Percentiles rank a stretch among this genome's conserved stretches.
Evolutionary conservation across 2,797 vertebrate species (phyloP).

Genomic region (Scyliorhinus canicula): DNA sequence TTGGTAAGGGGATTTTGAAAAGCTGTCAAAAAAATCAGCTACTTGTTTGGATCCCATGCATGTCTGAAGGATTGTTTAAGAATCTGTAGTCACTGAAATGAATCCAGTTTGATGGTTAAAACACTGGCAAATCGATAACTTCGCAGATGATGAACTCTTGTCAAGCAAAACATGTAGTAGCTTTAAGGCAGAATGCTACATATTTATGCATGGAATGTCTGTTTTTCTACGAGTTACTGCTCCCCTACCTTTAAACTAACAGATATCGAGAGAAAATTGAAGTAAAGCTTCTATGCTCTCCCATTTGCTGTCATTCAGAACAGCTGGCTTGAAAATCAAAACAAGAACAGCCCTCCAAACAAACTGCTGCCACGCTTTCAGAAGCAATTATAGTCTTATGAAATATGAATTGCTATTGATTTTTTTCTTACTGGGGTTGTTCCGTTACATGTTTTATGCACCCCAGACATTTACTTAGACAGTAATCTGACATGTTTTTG

Average conservation of each 20-base stretch:
- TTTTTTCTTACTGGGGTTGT: slow-evolving; percentile 68
- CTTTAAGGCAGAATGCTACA: slow-evolving; percentile 62
- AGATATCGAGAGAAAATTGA: slow-evolving; percentile 41
- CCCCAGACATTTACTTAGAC: slow-evolving; percentile 69
- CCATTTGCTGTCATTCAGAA: slow-evolving; percentile 46
- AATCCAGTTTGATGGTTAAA: slow-evolving; percentile 71
- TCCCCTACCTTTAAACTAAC: slow-evolving; percentile 49
- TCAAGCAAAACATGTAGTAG: slow-evolving; percentile 53
- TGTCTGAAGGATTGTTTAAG: slow-evolving; percentile 68
- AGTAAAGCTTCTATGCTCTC: slow-evolving; percentile 22
- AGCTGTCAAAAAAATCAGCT: slow-evolving; percentile 51
- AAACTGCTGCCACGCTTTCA: slow-evolving; percentile 58
- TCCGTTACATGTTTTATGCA: slow-evolving; percentile 61
- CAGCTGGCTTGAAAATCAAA: slow-evolving; percentile 41
- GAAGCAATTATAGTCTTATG: slow-evolving; percentile 74
- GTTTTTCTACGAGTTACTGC: slow-evolving; percentile 61
- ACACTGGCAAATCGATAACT: slow-evolving; percentile 72
- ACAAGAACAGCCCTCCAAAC: slow-evolving; percentile 43
- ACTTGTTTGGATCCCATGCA: slow-evolving; percentile 50
- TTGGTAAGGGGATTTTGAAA: slow-evolving; percentile 45
- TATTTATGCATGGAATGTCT: slow-evolving; percentile 38
- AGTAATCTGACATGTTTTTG: slow-evolving; percentile 62
- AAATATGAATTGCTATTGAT: slow-evolving; percentile 84
- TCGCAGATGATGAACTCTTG: slow-evolving; percentile 65
- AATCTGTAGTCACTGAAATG: slow-evolving; percentile 55